Percentiles rank a stretch among this genome's conserved stretches.
Conservation (phyloP, 2,113 vertebrate species). For the Heterocephalus glaber region DNA sequence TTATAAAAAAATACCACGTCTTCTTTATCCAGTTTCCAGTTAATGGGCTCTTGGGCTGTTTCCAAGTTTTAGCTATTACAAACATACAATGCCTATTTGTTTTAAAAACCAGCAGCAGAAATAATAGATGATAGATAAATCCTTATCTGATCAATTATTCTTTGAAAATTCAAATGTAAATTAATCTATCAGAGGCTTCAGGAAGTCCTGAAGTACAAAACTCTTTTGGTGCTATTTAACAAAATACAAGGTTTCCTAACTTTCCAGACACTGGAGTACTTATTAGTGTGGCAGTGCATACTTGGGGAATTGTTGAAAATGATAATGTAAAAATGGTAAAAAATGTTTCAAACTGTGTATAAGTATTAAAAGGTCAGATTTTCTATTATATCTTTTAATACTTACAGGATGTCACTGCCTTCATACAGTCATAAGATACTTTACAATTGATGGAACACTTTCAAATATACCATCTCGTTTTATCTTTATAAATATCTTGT, state of each 20-base stretch:
- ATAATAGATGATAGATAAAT: not conserved
- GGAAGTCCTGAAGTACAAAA: not conserved
- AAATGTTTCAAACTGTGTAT: not conserved
- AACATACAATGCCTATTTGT: not conserved
- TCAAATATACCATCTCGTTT: not conserved
- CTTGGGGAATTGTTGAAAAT: not conserved
- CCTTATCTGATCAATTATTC: not conserved
- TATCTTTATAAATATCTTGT: not conserved
- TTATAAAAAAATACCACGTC: too few relatives aligned
- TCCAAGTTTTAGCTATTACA: too few relatives aligned
- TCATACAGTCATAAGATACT: not conserved
- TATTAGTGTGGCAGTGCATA: not conserved
- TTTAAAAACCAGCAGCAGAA: not conserved
- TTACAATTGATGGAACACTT: not conserved
- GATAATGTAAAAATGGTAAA: not conserved
- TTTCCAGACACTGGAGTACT: not conserved
- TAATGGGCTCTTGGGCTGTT: too few relatives aligned
- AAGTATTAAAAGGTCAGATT: not conserved
- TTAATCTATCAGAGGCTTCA: not conserved
- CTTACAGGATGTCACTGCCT: not conserved
- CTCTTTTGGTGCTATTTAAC: not conserved
- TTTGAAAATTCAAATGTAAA: not conserved
- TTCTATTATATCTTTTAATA: too few relatives aligned
- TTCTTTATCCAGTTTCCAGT: too few relatives aligned
- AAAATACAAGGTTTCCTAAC: not conserved